Evolutionary conservation across 2,888 invertebrate genomes (phyloP), one percentile per base, ranked within the genome.

Genomic region (Platycnemis pennipes): DNA sequence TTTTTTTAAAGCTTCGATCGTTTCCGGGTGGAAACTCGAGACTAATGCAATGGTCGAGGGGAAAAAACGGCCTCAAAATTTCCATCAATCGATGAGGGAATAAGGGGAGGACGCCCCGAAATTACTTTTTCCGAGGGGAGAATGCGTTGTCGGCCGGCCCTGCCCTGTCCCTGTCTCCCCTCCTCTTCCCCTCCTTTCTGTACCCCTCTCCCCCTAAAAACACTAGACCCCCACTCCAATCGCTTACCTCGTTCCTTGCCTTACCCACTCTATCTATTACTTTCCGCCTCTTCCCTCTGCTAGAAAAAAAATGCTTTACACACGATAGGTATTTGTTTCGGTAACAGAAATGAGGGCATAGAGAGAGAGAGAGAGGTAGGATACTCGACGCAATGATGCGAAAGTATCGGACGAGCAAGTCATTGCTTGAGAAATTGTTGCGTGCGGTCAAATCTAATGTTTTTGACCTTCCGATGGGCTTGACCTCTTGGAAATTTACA

Each of bases 21-120:
- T 77, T 77, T 77, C 77, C 77, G 77, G 37, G 37, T 37, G 31
- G 37, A 37, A 77, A 37, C 77, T 22, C 77, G 77, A 77, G 77
- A 13, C 31, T 77, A 77, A 77, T 77, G 77, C 77, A n/a, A 37
- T 77, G 77, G 77, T 77, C 37, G 77, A 77, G 31, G 31, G 26
- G 37, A 2, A 26, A 37, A 13, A 77, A 77, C 31, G 37, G n/a
- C 31, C 77, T 11, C 77, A 77, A 37, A 77, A 77, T 77, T 77
- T 77, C 37, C 77, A 77, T 77, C 77, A 77, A 77, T 77, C 77
- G 77, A 77, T 77, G 77, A 63, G 77, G 77, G 37, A 77, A 77
- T 77, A 77, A 77, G 77, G 77, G 77, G 37, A 77, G 96, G 96
- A 95, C 85, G 42, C 53, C 88, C n/a, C 94, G 88, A 77, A 77